A percentile compares a stretch with the other conserved stretches of the same genome.
These are phyloP conservation scores for Lycopodina hypogea DNA, from an alignment of 37 sponge, comb jelly and placozoan genomes.

Conservation along the genomic window DNA sequence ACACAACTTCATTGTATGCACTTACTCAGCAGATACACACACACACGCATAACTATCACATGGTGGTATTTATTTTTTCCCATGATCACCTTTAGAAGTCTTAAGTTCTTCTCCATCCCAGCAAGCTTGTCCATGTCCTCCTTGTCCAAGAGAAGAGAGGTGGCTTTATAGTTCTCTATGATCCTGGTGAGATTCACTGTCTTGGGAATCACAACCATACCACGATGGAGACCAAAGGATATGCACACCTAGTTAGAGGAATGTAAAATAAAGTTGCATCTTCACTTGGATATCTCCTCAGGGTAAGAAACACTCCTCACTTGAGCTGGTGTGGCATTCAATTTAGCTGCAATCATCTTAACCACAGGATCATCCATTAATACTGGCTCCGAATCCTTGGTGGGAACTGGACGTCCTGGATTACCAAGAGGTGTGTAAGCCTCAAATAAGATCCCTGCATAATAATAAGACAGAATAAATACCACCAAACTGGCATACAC, in stretches of 20 bases:
- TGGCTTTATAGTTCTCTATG: slow-evolving; percentile 69
- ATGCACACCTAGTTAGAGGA: slow-evolving; percentile 50
- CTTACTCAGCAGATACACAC: too few relatives aligned
- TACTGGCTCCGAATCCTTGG: slow-evolving; percentile 32
- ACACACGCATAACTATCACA: too few relatives aligned
- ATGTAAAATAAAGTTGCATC: too few relatives aligned
- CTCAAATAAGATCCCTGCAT: slow-evolving; percentile 68
- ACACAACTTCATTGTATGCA: too few relatives aligned
- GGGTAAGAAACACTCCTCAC: slow-evolving; percentile 23
- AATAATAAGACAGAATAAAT: neutral
- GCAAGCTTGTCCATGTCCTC: slow-evolving; percentile 76
- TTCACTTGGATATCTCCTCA: too few relatives aligned
- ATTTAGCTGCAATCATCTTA: slow-evolving; percentile 60
- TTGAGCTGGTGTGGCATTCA: slow-evolving; percentile 68
- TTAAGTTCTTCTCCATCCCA: slow-evolving; percentile 44
- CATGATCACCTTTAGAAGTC: slow-evolving; percentile 16
- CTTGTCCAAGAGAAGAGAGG: slow-evolving; percentile 54
- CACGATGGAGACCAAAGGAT: slow-evolving; percentile 63
- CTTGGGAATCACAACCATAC: slow-evolving; percentile 80
- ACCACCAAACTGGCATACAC: too few relatives aligned
- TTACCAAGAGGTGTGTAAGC: slow-evolving; percentile 80
- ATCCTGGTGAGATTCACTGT: slow-evolving; percentile 70
- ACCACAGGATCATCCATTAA: slow-evolving; percentile 69
- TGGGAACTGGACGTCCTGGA: slow-evolving; percentile 28
- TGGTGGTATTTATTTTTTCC: too few relatives aligned